A percentile compares a stretch with the other conserved stretches of the same genome.
These are phyloP conservation scores for Epistrophe eligans DNA, from an alignment of 2,888 invertebrate genomes.

Conservation along the genomic window DNA sequence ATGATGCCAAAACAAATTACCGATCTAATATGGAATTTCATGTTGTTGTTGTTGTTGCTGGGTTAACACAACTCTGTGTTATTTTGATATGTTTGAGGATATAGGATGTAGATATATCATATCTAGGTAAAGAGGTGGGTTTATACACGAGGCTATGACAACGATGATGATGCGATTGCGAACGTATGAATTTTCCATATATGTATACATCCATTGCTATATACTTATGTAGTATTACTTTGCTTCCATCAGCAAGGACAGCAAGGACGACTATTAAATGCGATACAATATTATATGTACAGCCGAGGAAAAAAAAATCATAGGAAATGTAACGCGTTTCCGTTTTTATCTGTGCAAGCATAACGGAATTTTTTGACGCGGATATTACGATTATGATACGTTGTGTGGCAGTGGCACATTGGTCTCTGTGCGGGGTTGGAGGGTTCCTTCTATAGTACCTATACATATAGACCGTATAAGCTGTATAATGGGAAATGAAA, in stretches of 20 bases:
- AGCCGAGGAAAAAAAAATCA: constrained; percentile 6
- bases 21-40: constrained; percentile 71
- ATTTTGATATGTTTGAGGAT: constrained; percentile 37
- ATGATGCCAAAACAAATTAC: constrained; percentile 76
- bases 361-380: constrained; percentile 71
- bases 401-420: constrained; percentile 16
- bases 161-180: constrained; percentile 59
- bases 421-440: constrained; percentile 1
- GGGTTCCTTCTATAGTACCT: too few species aligned
- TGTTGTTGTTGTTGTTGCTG: constrained; percentile 44
- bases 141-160: constrained; percentile 9
- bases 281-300: background rate
- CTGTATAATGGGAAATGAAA: constrained; percentile 41
- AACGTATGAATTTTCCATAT: constrained; percentile 49
- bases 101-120: background rate
- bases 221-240: too few species aligned
- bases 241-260: constrained; percentile 15
- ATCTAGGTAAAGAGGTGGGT: constrained; percentile 10
- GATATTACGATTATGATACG: constrained; percentile 72
- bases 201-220: background rate
- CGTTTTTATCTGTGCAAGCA: constrained; percentile 69
- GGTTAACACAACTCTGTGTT: constrained; percentile 37
- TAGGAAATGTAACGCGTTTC: constrained; percentile 53
- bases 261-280: constrained; percentile 62
- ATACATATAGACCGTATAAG: background rate